phyloP scores from a whole-genome alignment of 2,888 invertebrate genomes.

The Ceriagrion tenellum region DNA sequence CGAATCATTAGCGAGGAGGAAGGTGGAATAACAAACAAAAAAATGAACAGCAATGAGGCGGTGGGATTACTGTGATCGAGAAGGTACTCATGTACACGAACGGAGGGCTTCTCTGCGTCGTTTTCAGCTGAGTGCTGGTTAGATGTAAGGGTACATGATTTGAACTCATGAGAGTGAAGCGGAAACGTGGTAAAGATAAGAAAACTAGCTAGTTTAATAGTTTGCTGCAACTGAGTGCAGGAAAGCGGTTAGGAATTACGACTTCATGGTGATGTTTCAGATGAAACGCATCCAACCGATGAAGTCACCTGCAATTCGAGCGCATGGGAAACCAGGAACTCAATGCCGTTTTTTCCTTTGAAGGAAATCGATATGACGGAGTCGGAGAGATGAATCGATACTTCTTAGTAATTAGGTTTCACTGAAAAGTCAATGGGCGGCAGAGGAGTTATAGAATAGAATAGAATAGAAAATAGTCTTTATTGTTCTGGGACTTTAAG shows the following conservation, averaged over 20 bases:
- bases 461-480: no score
- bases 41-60: neutral
- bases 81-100: neutral
- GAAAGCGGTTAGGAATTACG: neutral
- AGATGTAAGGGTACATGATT: neutral
- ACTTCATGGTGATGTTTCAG: neutral
- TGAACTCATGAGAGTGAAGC: neutral
- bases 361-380: neutral
- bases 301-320: neutral
- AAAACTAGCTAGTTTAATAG: neutral
- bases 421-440: neutral
- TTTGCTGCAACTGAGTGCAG: neutral
- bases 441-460: no score
- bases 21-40: neutral
- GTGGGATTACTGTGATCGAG: neutral
- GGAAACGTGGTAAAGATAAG: neutral
- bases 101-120: neutral
- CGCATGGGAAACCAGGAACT: neutral
- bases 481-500: no score
- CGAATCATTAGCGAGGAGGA: neutral
- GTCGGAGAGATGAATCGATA: no score
- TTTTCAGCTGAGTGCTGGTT: neutral
- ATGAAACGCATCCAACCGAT: neutral
- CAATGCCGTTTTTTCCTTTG: neutral
- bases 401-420: no score